Percentiles rank a stretch among this genome's conserved stretches.
Evolutionary conservation across 30 jellyfish, hydroid and myxozoan genomes (phyloP).

Genomic region (Turritopsis dohrnii): DNA sequence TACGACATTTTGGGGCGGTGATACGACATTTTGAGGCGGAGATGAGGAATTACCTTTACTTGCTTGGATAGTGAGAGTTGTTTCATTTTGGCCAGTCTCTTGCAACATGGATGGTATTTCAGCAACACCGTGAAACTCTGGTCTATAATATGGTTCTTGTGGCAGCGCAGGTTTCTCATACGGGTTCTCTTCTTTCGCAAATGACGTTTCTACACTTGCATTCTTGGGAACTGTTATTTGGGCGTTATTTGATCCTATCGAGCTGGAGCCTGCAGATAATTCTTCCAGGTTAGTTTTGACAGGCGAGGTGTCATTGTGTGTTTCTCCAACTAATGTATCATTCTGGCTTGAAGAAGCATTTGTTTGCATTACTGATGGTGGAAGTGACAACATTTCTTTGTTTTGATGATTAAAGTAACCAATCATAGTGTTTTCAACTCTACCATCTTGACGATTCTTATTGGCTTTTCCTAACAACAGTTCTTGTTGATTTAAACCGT

Average conservation of each 20-base stretch:
- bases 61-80: not conserved
- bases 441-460: slow-evolving; percentile 10
- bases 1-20: not conserved
- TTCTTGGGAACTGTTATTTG: not conserved
- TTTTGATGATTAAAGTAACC: slow-evolving; percentile 11
- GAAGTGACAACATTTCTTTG: not conserved
- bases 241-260: not conserved
- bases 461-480: slow-evolving; percentile 7
- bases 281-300: not conserved
- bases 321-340: not conserved
- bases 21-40: not conserved
- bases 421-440: slow-evolving; percentile 9
- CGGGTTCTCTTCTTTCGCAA: not conserved
- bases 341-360: slow-evolving; percentile 6
- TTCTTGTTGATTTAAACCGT: slow-evolving; percentile 22
- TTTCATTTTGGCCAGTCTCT: slow-evolving; percentile 12
- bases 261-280: not conserved
- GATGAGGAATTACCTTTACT: not conserved
- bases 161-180: slow-evolving; percentile 22
- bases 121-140: slow-evolving; percentile 10
- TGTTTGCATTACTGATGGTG: not conserved
- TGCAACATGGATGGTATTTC: not conserved
- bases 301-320: not conserved
- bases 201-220: slow-evolving; percentile 1
- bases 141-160: slow-evolving; percentile 24